A percentile compares a stretch with the other conserved stretches of the same genome.
These are phyloP conservation scores for Climacteris rufus DNA, from an alignment of 2,113 vertebrate genomes.

Conservation along the genomic window DNA sequence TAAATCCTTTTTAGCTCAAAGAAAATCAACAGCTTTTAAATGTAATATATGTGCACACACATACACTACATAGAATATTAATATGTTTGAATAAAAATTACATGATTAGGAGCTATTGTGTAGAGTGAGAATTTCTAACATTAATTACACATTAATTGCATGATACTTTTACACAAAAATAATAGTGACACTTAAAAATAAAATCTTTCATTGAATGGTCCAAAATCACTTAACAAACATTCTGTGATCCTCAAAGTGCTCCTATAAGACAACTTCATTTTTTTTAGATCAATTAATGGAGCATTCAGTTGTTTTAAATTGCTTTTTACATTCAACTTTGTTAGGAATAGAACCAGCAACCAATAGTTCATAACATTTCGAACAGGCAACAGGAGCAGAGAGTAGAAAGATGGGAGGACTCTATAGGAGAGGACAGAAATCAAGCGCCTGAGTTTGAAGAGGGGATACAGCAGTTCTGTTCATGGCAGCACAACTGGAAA, in stretches of 20 bases:
- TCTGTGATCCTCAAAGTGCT: background rate
- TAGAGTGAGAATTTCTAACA: background rate
- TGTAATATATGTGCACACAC: background rate
- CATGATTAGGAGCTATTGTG: background rate
- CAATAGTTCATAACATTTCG: background rate
- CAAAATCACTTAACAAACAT: background rate
- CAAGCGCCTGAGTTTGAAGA: background rate
- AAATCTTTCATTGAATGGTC: background rate
- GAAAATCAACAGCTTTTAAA: background rate
- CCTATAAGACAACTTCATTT: background rate
- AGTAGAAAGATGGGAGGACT: background rate
- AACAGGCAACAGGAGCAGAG: rapidly evolving
- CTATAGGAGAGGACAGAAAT: background rate
- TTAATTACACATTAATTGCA: background rate
- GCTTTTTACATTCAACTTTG: background rate
- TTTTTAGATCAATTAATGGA: background rate
- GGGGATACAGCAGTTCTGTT: background rate
- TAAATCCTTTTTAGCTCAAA: background rate
- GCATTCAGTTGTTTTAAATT: background rate
- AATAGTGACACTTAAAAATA: background rate
- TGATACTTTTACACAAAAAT: background rate
- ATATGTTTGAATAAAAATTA: background rate
- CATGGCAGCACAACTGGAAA: background rate
- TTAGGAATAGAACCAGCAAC: background rate
- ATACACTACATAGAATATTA: background rate